Conservation (phyloP, 2,797 vertebrate genomes). For the Gadopsis marmoratus region DNA sequence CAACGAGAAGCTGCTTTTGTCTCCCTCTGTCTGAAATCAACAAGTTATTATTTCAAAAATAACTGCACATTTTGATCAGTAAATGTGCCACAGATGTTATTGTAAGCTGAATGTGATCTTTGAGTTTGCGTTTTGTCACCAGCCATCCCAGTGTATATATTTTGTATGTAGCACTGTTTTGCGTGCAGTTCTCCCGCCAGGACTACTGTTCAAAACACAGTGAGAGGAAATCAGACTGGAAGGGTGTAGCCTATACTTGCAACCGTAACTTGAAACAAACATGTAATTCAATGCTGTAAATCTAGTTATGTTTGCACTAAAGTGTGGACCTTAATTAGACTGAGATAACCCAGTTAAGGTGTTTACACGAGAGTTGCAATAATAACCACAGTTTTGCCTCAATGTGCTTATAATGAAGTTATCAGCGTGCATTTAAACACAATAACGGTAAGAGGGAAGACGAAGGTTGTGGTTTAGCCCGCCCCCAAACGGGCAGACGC, state of each 20-base stretch:
- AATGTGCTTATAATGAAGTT: slow-evolving; percentile 9
- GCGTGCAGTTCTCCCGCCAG: background rate
- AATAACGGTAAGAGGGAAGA: background rate
- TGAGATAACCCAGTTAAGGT: background rate
- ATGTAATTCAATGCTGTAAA: background rate
- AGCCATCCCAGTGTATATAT: background rate
- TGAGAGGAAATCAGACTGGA: background rate
- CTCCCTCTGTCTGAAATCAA: background rate
- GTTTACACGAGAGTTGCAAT: slow-evolving; percentile 14
- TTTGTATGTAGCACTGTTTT: no score
- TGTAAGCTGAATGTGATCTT: background rate
- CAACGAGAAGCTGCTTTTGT: background rate
- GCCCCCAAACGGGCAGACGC: background rate
- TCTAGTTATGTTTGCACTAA: background rate
- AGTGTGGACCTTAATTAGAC: background rate
- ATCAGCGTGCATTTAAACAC: background rate
- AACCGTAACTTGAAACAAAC: background rate
- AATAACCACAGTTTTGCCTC: slow-evolving; percentile 16
- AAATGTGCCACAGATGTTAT: background rate
- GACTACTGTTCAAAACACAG: background rate
- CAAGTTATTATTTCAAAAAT: background rate
- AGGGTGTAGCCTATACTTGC: background rate
- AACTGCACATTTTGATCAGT: no score
- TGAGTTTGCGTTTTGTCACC: background rate
- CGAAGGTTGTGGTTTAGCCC: background rate